A percentile compares a stretch with the other conserved stretches of the same genome.
Conservation (phyloP, 2,888 invertebrate genomes). For the Saturnia pavonia region DNA sequence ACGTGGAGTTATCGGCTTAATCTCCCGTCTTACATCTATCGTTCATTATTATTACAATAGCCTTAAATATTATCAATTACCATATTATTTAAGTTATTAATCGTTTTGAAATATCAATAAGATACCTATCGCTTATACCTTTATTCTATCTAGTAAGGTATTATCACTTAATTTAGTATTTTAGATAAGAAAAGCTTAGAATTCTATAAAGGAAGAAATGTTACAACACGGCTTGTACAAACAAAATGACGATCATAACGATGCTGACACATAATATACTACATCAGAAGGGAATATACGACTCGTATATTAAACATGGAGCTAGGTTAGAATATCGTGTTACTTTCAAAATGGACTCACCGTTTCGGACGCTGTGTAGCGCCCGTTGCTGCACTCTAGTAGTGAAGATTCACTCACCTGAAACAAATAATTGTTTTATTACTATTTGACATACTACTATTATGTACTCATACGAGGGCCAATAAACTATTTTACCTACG, state of each 20-base stretch:
- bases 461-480: no score
- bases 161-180: background rate
- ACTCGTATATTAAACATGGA: conserved; percentile 4
- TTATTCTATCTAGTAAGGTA: background rate
- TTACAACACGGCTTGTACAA: background rate
- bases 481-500: no score
- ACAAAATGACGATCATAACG: background rate
- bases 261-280: background rate
- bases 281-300: conserved; percentile 2
- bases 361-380: conserved; percentile 80
- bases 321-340: conserved; percentile 5
- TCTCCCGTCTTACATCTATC: background rate
- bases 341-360: conserved; percentile 58
- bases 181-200: background rate
- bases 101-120: background rate
- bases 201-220: background rate
- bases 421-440: conserved; percentile 49
- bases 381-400: conserved; percentile 81
- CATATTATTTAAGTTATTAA: background rate
- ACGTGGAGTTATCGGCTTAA: conserved; percentile 5
- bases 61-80: conserved; percentile 1
- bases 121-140: background rate
- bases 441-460: no score
- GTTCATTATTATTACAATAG: background rate
- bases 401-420: conserved; percentile 82